Base-by-base conservation (phyloP, 2,888 invertebrate species). In the Emmelina monodactyla region DNA sequence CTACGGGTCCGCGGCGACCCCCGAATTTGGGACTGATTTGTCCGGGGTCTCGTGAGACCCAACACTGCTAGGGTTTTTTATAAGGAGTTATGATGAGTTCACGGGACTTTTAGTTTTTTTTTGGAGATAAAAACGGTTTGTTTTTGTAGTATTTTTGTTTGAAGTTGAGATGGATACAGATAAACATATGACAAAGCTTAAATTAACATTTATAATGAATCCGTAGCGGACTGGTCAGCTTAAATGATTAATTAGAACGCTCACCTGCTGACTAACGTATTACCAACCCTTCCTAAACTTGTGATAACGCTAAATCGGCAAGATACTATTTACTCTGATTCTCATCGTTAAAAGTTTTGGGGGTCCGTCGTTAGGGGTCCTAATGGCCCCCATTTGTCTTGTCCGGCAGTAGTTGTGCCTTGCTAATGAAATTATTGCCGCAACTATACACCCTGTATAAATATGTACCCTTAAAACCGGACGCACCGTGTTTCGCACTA, bases 371-470 rank as follows among this genome's bases (percentile, higher is more conserved):
- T 78, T 76, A 78, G 75, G 71, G 57, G 58, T 58, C 62, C 78
- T 80, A 81, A 81, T 81, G 80, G 80, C 73, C 47, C 65, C 75
- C 80, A 81, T 81, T 80, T 80, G 80, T 81, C 80, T 79, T 78
- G 78, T 79, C 79, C 78, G 73, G 75, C 72, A 66, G 62, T 76
- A 76, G 75, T 75, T 72, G 72, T 66, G 71, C 72, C 71, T 63
- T 66, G 62, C 78, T 81, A 81, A 81, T 81, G 81, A 81, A 81
- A 81, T 81, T 81, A 81, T 80, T 76, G 80, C 80, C 78, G 67
- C 75, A 78, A 78, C 78, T 79, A 78, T 67, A 78, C 65, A 68
- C 68, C 69, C 72, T 70, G 76, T 78, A 78, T 79, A 78, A 79
- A 79, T 79, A 76, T 10, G 11, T 72, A 63, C 58, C 64, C 62